These are phyloP conservation scores for Augochlorella aurata DNA, from an alignment of 2,888 invertebrate species.

Conservation along the genomic window DNA sequence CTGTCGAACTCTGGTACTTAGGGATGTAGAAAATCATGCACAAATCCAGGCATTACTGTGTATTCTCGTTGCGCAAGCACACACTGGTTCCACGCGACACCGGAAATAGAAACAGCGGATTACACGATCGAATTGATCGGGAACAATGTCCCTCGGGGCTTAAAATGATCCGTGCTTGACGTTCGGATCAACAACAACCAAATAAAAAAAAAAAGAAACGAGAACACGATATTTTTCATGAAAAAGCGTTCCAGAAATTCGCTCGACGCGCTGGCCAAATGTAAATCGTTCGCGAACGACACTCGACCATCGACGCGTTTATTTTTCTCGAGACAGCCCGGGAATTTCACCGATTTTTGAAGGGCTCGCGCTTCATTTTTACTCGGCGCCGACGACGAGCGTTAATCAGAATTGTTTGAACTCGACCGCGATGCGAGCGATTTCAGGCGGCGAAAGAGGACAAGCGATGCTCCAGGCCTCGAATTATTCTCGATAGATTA, in stretches of 20 bases:
- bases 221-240: background rate
- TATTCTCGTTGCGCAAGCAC: background rate
- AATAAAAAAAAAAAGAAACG: background rate
- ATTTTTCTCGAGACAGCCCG: background rate
- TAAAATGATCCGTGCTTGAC: conserved; percentile 11
- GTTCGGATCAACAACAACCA: background rate
- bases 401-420: conserved; percentile 54
- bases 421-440: conserved; percentile 55
- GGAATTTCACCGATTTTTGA: conserved; percentile 11
- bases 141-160: background rate
- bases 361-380: conserved; percentile 33
- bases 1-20: too few species aligned
- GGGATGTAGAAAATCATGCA: too few species aligned
- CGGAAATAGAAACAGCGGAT: conserved; percentile 32
- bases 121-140: conserved; percentile 15
- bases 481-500: conserved; percentile 42
- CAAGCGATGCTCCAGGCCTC: conserved; percentile 31
- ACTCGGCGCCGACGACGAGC: conserved; percentile 12
- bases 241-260: conserved; percentile 17
- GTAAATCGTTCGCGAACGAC: background rate
- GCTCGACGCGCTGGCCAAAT: background rate
- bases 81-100: background rate
- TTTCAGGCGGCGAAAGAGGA: conserved; percentile 41
- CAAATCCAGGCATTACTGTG: too few species aligned
- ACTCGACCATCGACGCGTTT: conserved; percentile 15